phyloP scores from a whole-genome alignment of 2,888 invertebrate species.

The Microctonus hyperodae region DNA sequence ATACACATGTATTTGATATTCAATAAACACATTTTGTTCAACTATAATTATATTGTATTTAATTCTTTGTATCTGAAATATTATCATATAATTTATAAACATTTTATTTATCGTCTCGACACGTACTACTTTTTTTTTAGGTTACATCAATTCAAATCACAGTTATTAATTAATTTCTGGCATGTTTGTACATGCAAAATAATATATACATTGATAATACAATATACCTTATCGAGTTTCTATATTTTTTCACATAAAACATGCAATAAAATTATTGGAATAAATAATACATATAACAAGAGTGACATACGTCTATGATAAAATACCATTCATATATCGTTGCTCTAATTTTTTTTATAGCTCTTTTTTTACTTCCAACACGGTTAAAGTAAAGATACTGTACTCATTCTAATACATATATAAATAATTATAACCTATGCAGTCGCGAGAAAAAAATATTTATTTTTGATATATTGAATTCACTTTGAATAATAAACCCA shows the following conservation, averaged over 20 bases:
- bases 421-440: not conserved
- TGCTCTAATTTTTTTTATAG: not conserved
- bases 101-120: not conserved
- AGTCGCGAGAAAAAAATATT: not conserved
- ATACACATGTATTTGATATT: not conserved
- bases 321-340: not conserved
- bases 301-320: not conserved
- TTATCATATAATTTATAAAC: not conserved
- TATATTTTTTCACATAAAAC: too few species aligned
- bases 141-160: not conserved
- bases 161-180: not conserved
- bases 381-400: too few species aligned
- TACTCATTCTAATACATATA: not conserved
- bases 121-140: not conserved
- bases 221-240: too few species aligned
- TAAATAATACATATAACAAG: not conserved
- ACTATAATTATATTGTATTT: not conserved
- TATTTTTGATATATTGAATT: too few species aligned
- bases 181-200: too few species aligned
- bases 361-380: not conserved
- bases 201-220: too few species aligned
- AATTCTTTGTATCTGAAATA: not conserved
- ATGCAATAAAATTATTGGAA: not conserved
- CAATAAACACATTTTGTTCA: not conserved
- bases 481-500: not conserved